A percentile compares a stretch with the other conserved stretches of the same genome.
phyloP scores from a whole-genome alignment of 1,140 invertebrate genomes.

The Danaus plexippus region DNA sequence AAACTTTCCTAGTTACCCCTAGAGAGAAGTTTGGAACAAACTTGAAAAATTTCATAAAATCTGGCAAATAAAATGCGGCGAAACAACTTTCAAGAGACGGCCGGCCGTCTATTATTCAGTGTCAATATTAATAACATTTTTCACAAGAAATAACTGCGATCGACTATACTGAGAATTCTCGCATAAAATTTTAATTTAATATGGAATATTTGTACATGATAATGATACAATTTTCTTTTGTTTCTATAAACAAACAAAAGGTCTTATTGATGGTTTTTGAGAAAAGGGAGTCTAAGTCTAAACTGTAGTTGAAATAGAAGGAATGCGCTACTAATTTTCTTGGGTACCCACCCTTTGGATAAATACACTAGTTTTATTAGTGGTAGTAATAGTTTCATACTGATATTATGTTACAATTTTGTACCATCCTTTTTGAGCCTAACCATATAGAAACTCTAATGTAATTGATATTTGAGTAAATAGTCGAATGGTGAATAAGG shows the following conservation, averaged over 20 bases:
- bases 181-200: constrained; percentile 5
- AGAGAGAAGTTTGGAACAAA: constrained; percentile 8
- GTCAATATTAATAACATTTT: constrained; percentile 5
- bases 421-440: neutral
- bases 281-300: too few relatives aligned
- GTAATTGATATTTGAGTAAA: constrained; percentile 1
- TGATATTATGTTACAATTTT: too few relatives aligned
- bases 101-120: constrained; percentile 6
- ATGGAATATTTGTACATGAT: neutral
- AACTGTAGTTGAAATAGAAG: too few relatives aligned
- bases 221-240: constrained; percentile 4
- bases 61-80: constrained; percentile 10
- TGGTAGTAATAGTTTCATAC: too few relatives aligned
- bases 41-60: constrained; percentile 14
- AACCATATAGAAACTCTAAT: neutral
- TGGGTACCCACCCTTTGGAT: too few relatives aligned
- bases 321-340: too few relatives aligned
- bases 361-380: too few relatives aligned
- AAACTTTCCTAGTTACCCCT: constrained; percentile 11
- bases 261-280: constrained; percentile 4
- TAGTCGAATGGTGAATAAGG: neutral
- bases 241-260: neutral
- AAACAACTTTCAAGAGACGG: constrained; percentile 9
- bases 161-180: too few relatives aligned
- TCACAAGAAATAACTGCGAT: too few relatives aligned